Percentiles rank a stretch among this genome's conserved stretches.
Conservation (phyloP, 2,113 vertebrate species). For the Pithys albifrons region DNA sequence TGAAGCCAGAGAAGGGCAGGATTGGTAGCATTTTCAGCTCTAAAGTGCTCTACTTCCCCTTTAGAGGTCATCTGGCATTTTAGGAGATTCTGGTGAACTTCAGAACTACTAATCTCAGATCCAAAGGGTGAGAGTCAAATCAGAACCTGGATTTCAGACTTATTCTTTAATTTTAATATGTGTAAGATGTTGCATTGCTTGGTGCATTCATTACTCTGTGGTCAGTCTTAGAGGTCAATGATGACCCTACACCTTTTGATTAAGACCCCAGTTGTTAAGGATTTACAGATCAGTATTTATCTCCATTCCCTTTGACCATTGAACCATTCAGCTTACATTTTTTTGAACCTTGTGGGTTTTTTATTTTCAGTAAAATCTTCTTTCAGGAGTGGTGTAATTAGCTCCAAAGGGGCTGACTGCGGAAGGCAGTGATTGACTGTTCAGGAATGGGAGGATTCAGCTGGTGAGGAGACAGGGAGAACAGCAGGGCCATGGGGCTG, state of each 20-base stretch:
- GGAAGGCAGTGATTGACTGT: not conserved
- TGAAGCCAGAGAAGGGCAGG: not conserved
- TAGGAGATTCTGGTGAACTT: not conserved
- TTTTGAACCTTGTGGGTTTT: not conserved
- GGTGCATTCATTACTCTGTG: not conserved
- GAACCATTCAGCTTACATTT: not conserved
- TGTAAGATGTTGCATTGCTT: not conserved
- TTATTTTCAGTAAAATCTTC: not conserved
- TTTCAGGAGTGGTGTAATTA: not conserved
- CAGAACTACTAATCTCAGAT: not conserved
- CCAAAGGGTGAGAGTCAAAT: not conserved
- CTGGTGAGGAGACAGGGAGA: not conserved
- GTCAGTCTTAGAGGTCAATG: not conserved
- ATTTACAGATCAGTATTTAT: not conserved
- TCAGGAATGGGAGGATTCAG: not conserved
- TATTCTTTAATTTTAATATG: not conserved
- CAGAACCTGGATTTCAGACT: not conserved
- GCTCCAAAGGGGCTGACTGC: not conserved
- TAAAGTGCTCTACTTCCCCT: not conserved
- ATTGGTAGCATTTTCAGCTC: not conserved
- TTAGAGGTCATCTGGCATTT: not conserved
- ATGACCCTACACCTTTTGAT: not conserved
- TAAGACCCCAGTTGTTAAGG: not conserved
- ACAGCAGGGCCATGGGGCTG: not conserved
- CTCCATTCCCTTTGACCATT: not conserved